Evolutionary conservation across 2,888 invertebrate genomes (phyloP).

Genomic region (Autographa gamma): DNA sequence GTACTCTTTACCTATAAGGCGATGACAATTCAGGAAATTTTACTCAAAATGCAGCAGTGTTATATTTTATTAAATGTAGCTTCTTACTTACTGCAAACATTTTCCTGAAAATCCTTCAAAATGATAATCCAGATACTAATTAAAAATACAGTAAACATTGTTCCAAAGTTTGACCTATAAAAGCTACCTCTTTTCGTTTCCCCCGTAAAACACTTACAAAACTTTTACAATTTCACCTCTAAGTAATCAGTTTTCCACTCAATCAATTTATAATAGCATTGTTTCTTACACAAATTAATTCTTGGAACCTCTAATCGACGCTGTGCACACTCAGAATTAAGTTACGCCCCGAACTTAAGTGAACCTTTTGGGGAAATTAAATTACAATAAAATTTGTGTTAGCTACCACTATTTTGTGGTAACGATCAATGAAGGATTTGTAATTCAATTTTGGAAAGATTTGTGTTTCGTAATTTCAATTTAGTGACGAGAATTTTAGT

Average conservation of each 20-base stretch:
- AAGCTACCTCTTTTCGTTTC: not conserved
- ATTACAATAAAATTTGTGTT: constrained; percentile 39
- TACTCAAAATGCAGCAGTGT: no score
- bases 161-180: not conserved
- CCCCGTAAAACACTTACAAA: not conserved
- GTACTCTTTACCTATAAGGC: no score
- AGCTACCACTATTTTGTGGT: constrained; percentile 25
- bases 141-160: not conserved
- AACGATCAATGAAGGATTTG: constrained; percentile 2
- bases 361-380: constrained; percentile 26
- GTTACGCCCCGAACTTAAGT: constrained; percentile 48
- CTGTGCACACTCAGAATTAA: constrained; percentile 56
- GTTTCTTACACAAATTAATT: constrained; percentile 54
- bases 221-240: constrained; percentile 44
- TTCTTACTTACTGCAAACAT: no score
- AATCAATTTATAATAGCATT: constrained; percentile 54
- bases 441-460: not conserved
- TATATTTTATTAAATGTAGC: no score
- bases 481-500: not conserved
- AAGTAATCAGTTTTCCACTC: constrained; percentile 49
- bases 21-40: no score
- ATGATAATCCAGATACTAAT: no score
- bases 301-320: constrained; percentile 51
- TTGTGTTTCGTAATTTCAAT: not conserved
- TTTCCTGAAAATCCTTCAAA: no score